Conservation (phyloP, 2,113 vertebrate species). For the Riparia riparia region DNA sequence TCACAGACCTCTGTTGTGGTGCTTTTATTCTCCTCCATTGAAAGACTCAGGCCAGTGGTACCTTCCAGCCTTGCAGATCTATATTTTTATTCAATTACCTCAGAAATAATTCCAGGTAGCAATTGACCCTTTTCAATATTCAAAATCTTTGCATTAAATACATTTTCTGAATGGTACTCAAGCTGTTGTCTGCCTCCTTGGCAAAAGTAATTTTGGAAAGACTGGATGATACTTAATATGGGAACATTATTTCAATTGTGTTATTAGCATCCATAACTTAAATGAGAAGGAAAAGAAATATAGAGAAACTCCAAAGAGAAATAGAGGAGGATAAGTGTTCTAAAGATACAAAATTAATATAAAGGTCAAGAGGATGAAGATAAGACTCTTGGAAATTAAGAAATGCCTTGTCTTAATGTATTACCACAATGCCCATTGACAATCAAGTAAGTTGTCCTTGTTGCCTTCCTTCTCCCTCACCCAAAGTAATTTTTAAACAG, state of each 20-base stretch:
- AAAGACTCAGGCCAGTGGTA: background rate
- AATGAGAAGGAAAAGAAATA: background rate
- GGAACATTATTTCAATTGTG: background rate
- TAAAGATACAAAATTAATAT: background rate
- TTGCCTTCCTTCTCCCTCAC: background rate
- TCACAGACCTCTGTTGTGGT: background rate
- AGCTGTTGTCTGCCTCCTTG: background rate
- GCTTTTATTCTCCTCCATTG: background rate
- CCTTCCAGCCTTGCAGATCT: background rate
- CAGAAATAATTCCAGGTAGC: background rate
- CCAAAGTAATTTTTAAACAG: background rate
- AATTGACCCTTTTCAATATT: background rate
- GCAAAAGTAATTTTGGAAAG: constrained; percentile 10
- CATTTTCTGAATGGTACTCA: background rate
- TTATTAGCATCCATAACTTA: background rate
- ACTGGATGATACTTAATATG: background rate
- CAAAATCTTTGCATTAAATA: background rate
- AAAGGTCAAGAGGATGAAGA: background rate
- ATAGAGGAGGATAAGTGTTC: background rate
- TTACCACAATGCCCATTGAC: background rate
- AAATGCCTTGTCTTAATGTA: background rate
- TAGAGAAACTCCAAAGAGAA: background rate
- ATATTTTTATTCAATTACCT: constrained; percentile 5
- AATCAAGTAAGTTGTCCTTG: background rate
- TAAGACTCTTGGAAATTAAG: background rate